Evolutionary conservation across 1,140 invertebrate species (phyloP), one percentile per base, ranked within the genome.

Genomic region (Trinorchestia longiramus): DNA sequence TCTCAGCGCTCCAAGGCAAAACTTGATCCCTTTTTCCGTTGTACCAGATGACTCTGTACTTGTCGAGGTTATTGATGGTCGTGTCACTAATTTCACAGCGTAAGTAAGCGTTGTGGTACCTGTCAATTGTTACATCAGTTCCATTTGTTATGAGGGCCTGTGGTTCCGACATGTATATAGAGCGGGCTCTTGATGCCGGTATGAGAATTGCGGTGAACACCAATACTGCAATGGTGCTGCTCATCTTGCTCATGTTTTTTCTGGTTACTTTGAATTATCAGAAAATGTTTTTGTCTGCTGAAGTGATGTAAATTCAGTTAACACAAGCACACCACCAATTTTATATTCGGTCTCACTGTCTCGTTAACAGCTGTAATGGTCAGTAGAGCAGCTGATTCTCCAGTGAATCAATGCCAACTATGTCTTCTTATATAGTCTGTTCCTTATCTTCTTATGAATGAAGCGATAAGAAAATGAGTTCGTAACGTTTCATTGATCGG

Each of bases 21-120:
- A 94, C 44, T 47, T 94, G 45, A 6, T 92, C 43, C 3, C 43
- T 45, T 42, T 42, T 36, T 17, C 36, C 15, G 11, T 94, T 4
- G 41, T 94, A 94, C 92, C 92, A 94, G 19, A n/a, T 1, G 4
- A 47, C 43, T 94, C 40, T 42, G 44, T 47, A 94, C 11, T 94
- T 36, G 92, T 94, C 41, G 0, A 94, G 40, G 43, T 94, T 94
- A 15, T 47, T 40, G 44, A 94, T 43, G 41, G 6, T 94, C 36
- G 92, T 94, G 92, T 94, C 92, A 47, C 92, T 94, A 28, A 94
- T 94, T 45, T 47, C 6, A 45, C 92, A 94, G 17, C 23, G 40
- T 6, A 45, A 17, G 40, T 94, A 40, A 36, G 6, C 44, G 88
- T 42, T 90, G 41, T 42, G 36, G 43, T 17, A 28, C 62, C 62